These are phyloP conservation scores for Notospermus geniculatus DNA, from an alignment of 1,140 invertebrate species.

Conservation along the genomic window DNA sequence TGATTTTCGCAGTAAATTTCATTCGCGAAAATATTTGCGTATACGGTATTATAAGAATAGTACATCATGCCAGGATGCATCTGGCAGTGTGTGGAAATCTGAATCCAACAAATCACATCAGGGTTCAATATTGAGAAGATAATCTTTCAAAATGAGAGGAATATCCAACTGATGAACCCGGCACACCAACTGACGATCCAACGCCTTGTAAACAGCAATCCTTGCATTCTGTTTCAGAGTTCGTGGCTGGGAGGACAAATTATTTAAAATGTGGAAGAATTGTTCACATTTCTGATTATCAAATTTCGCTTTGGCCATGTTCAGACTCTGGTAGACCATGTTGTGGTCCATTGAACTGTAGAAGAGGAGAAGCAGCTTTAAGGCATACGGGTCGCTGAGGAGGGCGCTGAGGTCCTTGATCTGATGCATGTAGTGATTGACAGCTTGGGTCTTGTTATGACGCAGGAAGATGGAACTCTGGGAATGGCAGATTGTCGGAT, in stretches of 20 bases:
- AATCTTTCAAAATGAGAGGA: conserved; percentile 38
- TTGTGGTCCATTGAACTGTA: conserved; percentile 49
- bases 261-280: conserved; percentile 33
- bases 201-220: conserved; percentile 45
- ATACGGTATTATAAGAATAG: no score
- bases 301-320: conserved; percentile 33
- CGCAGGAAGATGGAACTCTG: conserved; percentile 52
- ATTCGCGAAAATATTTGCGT: no score
- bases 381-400: conserved; percentile 30
- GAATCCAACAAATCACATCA: no score
- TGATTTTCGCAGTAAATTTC: no score
- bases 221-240: conserved; percentile 42
- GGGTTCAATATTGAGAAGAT: conserved; percentile 39
- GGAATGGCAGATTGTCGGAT: conserved; percentile 50
- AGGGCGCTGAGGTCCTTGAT: conserved; percentile 32
- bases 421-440: conserved; percentile 46
- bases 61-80: no score
- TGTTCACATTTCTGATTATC: conserved; percentile 25
- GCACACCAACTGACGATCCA: conserved; percentile 33
- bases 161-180: conserved; percentile 38
- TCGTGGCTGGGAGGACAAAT: conserved; percentile 38
- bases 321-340: conserved; percentile 41
- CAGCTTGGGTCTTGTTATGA: conserved; percentile 41
- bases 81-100: no score
- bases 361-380: conserved; percentile 42